A percentile compares a stretch with the other conserved stretches of the same genome.
Conservation (phyloP, 2,113 vertebrate species). For the Pelvicachromis taeniatus region DNA sequence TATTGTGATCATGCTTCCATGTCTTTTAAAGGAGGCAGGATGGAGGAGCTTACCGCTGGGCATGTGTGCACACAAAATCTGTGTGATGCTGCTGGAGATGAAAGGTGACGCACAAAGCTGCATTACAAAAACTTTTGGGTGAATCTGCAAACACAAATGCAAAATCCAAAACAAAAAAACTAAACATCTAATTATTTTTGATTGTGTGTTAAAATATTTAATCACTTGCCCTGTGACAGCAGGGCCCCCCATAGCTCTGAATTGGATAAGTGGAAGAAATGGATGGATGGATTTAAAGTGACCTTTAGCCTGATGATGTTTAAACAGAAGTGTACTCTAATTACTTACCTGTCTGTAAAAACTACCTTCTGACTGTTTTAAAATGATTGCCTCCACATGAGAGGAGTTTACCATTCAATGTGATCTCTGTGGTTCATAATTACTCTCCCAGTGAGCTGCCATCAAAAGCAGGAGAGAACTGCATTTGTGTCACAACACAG, state of each 20-base stretch:
- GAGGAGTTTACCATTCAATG: constrained; percentile 42
- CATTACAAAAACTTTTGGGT: neutral
- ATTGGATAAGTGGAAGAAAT: neutral
- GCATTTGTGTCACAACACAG: constrained; percentile 54
- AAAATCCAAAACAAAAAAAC: neutral
- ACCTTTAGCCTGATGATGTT: neutral
- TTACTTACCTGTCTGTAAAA: neutral
- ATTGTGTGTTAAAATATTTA: neutral
- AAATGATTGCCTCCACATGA: constrained; percentile 22
- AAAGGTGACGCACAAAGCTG: neutral
- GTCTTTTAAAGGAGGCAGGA: neutral
- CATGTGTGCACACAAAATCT: neutral
- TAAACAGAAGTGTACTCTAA: neutral
- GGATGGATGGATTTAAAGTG: neutral
- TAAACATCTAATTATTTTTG: neutral
- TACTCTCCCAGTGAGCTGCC: constrained; percentile 56
- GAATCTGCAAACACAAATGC: neutral
- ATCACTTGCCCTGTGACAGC: neutral
- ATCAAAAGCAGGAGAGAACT: constrained; percentile 45
- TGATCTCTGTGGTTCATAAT: constrained; percentile 56
- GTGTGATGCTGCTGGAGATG: neutral
- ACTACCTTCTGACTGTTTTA: constrained; percentile 8
- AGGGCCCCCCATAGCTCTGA: neutral
- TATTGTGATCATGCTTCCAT: constrained; percentile 17
- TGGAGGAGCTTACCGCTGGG: neutral